phyloP scores from a whole-genome alignment of 2,888 invertebrate species.

The Eustalomyia histrio region DNA sequence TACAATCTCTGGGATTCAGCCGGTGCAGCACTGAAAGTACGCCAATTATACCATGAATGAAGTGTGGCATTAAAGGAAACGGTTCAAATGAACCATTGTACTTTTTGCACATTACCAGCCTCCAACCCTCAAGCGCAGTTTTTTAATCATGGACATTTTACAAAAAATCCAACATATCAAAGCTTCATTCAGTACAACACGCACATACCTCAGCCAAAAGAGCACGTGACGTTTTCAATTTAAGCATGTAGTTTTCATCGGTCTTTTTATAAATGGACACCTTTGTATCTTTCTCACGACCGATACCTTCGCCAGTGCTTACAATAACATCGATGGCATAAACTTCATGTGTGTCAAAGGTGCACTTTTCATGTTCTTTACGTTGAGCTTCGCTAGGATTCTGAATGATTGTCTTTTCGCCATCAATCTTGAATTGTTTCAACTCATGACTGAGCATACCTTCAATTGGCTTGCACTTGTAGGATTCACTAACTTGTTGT shows the following conservation, averaged over 20 bases:
- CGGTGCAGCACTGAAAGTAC: conserved; percentile 61
- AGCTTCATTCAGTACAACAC: not conserved
- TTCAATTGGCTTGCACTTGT: conserved; percentile 98
- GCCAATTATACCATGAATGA: conserved; percentile 65
- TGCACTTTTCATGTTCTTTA: conserved; percentile 98
- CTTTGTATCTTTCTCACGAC: conserved; percentile 94
- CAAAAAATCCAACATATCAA: not conserved
- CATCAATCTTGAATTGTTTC: conserved; percentile 97
- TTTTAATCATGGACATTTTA: conserved; percentile 77
- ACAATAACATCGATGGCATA: conserved; percentile 99
- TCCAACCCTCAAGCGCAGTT: conserved; percentile 75
- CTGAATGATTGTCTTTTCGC: conserved; percentile 97
- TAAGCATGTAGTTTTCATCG: conserved; percentile 97
- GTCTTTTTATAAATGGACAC: conserved; percentile 99
- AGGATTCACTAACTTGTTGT: conserved; percentile 94
- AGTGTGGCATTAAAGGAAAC: conserved; percentile 50
- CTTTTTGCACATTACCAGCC: conserved; percentile 55
- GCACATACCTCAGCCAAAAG: conserved; percentile 88
- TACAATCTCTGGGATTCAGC: conserved; percentile 75
- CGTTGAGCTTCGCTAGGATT: conserved; percentile 98
- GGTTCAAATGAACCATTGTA: conserved; percentile 62
- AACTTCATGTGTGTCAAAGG: conserved; percentile 97
- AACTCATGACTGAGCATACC: conserved; percentile 97
- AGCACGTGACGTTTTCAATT: conserved; percentile 97
- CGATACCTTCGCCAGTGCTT: conserved; percentile 96